Conservation (phyloP, 2,888 invertebrate genomes). For the Cactoblastis cactorum region DNA sequence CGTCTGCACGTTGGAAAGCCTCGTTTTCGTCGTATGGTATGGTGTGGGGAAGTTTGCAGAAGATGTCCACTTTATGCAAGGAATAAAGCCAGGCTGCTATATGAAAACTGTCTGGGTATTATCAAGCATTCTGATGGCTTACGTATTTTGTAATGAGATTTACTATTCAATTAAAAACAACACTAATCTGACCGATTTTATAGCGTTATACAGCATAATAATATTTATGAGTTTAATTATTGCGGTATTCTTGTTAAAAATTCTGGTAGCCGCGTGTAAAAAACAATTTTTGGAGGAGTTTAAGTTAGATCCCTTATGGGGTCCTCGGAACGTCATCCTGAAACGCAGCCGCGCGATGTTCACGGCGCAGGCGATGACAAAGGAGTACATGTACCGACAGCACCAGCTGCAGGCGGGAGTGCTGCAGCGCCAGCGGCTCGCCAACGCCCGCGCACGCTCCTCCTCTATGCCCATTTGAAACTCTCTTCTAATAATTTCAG, state of each 20-base stretch:
- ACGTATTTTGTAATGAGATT: conserved; percentile 37
- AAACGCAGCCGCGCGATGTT: conserved; percentile 69
- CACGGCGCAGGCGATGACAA: conserved; percentile 71
- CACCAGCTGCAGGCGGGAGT: conserved; percentile 68
- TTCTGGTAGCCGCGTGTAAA: conserved; percentile 35
- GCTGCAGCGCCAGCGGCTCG: conserved; percentile 42
- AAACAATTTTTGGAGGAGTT: conserved; percentile 32
- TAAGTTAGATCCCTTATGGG: conserved; percentile 51
- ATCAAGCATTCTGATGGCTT: conserved; percentile 34
- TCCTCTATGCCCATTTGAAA: neutral
- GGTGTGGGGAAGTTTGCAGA: conserved; percentile 59
- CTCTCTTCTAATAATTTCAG: too few species aligned
- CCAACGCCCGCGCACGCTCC: conserved; percentile 36
- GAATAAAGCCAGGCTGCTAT: conserved; percentile 47
- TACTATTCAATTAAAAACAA: conserved; percentile 13
- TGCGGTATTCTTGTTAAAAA: conserved; percentile 22
- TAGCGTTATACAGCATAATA: conserved; percentile 29
- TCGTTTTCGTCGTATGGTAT: conserved; percentile 59
- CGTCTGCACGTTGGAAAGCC: conserved; percentile 39
- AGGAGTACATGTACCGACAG: conserved; percentile 72
- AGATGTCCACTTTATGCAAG: conserved; percentile 72
- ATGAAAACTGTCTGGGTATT: conserved; percentile 50
- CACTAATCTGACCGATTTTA: conserved; percentile 2
- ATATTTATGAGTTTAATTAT: conserved; percentile 20
- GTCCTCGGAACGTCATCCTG: conserved; percentile 51